Percentiles rank a stretch among this genome's conserved stretches.
Conservation (phyloP, 2,888 invertebrate species). For the Heliothis peltigera region DNA sequence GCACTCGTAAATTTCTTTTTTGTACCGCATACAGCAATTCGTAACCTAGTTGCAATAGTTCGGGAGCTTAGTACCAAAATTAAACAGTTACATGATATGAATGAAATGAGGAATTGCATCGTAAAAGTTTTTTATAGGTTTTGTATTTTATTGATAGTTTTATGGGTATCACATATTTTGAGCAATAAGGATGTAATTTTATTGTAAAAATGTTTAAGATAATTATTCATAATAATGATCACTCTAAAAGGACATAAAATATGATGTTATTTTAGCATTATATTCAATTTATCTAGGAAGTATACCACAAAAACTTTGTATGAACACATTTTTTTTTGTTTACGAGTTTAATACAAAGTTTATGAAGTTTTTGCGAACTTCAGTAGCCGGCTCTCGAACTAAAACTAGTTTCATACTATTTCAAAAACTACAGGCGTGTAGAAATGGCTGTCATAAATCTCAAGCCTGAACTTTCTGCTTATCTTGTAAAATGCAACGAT, state of each 20-base stretch:
- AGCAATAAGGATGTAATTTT: no score
- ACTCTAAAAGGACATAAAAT: no score
- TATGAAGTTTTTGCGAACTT: background rate
- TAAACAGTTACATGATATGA: background rate
- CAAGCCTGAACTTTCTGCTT: slow-evolving; percentile 44
- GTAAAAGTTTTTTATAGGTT: background rate
- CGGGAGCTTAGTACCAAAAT: slow-evolving; percentile 21
- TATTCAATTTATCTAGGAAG: background rate
- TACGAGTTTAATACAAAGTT: background rate
- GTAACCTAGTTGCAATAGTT: slow-evolving; percentile 43
- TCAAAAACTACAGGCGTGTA: slow-evolving; percentile 51
- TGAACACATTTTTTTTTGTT: background rate
- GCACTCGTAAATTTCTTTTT: slow-evolving; percentile 34
- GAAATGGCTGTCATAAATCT: slow-evolving; percentile 52
- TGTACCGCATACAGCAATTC: slow-evolving; percentile 27
- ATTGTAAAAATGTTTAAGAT: no score
- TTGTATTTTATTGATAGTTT: background rate
- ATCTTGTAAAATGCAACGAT: slow-evolving; percentile 58
- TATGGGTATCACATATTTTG: background rate
- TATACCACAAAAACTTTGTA: background rate
- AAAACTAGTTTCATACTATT: slow-evolving; percentile 41
- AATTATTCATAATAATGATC: no score
- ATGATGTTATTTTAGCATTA: background rate
- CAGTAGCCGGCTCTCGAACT: slow-evolving; percentile 14
- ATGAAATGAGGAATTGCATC: slow-evolving; percentile 3